Percentiles rank a stretch among this genome's conserved stretches.
These are phyloP conservation scores for Zaprionus camerounensis DNA, from an alignment of 1,140 invertebrate species.

Conservation along the genomic window DNA sequence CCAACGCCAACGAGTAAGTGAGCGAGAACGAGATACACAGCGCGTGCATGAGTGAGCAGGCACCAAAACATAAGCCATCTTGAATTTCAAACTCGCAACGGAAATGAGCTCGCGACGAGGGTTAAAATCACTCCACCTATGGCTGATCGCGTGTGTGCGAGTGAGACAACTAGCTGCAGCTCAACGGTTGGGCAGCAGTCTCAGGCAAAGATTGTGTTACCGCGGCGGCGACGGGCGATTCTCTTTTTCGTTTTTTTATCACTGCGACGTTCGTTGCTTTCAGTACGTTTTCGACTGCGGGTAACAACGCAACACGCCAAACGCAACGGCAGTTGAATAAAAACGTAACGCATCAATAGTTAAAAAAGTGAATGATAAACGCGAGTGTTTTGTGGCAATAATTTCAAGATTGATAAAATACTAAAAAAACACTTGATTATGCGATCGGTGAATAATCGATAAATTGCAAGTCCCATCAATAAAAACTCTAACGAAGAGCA, in stretches of 20 bases:
- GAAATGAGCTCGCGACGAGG: slow-evolving; percentile 57
- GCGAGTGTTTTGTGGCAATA: slow-evolving; percentile 15
- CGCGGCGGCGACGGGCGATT: slow-evolving; percentile 8
- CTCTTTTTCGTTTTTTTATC: slow-evolving; percentile 66
- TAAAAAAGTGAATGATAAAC: neutral
- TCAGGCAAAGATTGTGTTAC: slow-evolving; percentile 19
- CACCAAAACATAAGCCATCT: slow-evolving; percentile 64
- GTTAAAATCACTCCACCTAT: slow-evolving; percentile 46
- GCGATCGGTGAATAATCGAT: slow-evolving; percentile 30
- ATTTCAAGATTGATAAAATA: slow-evolving; percentile 13
- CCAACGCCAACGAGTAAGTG: slow-evolving; percentile 14
- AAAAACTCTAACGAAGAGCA: slow-evolving; percentile 28
- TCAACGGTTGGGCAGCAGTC: slow-evolving; percentile 1
- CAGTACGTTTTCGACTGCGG: slow-evolving; percentile 73
- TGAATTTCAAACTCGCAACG: slow-evolving; percentile 71
- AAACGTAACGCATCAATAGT: slow-evolving; percentile 10
- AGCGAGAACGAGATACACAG: neutral
- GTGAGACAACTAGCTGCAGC: slow-evolving; percentile 45
- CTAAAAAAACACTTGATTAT: slow-evolving; percentile 7
- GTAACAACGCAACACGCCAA: slow-evolving; percentile 63
- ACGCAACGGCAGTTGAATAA: slow-evolving; percentile 59
- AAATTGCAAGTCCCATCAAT: slow-evolving; percentile 7
- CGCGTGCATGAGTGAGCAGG: slow-evolving; percentile 23
- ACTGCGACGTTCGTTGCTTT: slow-evolving; percentile 51
- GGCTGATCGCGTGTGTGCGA: slow-evolving; percentile 22